Evolutionary conservation across 92 coral and sea anemone species (phyloP).

Genomic region (Plumapathes pennacea): DNA sequence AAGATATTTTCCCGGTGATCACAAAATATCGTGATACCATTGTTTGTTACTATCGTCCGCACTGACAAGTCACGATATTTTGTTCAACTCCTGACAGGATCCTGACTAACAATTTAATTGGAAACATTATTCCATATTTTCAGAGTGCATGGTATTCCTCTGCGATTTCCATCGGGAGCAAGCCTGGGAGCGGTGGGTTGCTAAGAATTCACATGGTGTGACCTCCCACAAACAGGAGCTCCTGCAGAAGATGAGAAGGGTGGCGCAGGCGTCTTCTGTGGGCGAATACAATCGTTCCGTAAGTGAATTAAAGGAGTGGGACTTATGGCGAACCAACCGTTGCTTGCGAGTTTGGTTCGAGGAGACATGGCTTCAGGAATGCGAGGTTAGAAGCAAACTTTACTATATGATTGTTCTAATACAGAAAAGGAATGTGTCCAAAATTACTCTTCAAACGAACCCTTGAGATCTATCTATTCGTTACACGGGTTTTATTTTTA

Average conservation of each 20-base stretch:
- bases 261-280: conserved; percentile 23
- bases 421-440: too few relatives aligned
- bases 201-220: conserved; percentile 30
- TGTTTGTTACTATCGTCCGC: too few relatives aligned
- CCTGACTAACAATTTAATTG: too few relatives aligned
- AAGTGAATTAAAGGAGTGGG: conserved; percentile 5
- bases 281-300: conserved; percentile 30
- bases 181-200: conserved; percentile 65
- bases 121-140: too few relatives aligned
- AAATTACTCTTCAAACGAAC: too few relatives aligned
- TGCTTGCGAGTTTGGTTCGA: conserved; percentile 32
- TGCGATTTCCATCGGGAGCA: conserved; percentile 68
- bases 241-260: conserved; percentile 10
- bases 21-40: too few relatives aligned
- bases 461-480: too few relatives aligned
- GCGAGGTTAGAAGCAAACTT: conserved; percentile 18
- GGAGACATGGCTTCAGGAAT: conserved; percentile 38
- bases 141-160: conserved; percentile 29
- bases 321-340: conserved; percentile 24
- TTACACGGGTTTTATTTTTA: too few relatives aligned
- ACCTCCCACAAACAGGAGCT: conserved; percentile 10
- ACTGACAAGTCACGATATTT: too few relatives aligned
- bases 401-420: too few relatives aligned
- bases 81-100: too few relatives aligned
- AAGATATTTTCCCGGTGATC: too few relatives aligned